Evolutionary conservation across 2,888 invertebrate species (phyloP), one percentile per base, ranked within the genome.

Genomic region (Oligia fasciuncula): DNA sequence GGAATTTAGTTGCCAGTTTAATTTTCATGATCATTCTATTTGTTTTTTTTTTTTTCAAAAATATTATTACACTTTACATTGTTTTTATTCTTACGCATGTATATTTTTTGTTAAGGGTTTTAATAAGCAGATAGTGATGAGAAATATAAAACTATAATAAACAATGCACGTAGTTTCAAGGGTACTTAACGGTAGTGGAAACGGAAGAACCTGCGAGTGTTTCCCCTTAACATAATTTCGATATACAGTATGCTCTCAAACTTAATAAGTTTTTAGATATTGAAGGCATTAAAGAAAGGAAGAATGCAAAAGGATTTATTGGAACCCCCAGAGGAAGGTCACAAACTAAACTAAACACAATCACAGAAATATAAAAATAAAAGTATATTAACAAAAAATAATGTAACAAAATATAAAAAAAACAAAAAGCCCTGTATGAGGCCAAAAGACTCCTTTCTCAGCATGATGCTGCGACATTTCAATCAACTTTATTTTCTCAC

Each of bases 161-260:
- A 76, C 76, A 62, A 76, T 81, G 84, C 87, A 88, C 81, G 78
- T 84, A 81, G 65, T 79, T 85, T 90, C 90, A 91, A 91, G 90
- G 84, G 76, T 79, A 84, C 66, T 19, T 63, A 87, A 84, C 86
- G 87, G 77, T 89, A 85, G 85, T 88, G 89, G 85, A 87, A 91
- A 90, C 90, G 91, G 91, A 92, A 91, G 90, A 91, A 85, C 80
- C 87, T 73, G 85, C 81, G 66, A 83, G 81, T 83, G 90, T 92
- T 93, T 92, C 92, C 91, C 91, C 90, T 90, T 89, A 89, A 91
- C 84, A 85, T 84, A 80, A 76, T 89, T 86, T 79, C 65, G 57
- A 87, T 88, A 77, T 91, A 94, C 91, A 93, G 92, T 81, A 0
- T 89, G 93, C 76, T 87, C 17, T 46, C 60, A 75, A 84, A 77